A percentile compares a stretch with the other conserved stretches of the same genome.
Conservation (phyloP, 2,113 vertebrate genomes). For the Otolemur garnettii region DNA sequence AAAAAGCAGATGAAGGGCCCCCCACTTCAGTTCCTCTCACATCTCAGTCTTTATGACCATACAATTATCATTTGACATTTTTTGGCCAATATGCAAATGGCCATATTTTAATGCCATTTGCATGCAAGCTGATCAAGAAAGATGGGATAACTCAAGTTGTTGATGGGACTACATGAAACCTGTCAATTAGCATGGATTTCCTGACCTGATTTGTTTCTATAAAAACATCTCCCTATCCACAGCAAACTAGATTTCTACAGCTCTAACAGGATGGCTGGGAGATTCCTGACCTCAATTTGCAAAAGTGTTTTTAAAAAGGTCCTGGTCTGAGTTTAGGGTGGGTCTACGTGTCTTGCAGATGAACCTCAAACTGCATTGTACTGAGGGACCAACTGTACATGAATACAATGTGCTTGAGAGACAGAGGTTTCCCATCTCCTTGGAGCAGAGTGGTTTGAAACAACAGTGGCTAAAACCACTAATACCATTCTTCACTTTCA, state of each 20-base stretch:
- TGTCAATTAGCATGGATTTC: neutral
- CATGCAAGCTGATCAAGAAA: neutral
- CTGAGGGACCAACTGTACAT: neutral
- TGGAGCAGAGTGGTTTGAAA: neutral
- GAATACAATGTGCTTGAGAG: neutral
- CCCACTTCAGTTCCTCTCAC: neutral
- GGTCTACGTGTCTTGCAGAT: neutral
- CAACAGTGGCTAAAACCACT: neutral
- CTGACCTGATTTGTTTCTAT: neutral
- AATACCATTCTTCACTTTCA: neutral
- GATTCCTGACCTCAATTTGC: neutral
- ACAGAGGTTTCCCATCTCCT: neutral
- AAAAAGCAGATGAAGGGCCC: neutral
- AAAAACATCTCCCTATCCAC: neutral
- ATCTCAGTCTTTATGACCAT: neutral
- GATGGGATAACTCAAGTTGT: neutral
- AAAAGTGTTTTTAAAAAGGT: neutral
- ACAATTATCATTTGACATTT: neutral
- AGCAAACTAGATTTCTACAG: neutral
- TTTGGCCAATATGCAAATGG: no score
- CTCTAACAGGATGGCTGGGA: neutral
- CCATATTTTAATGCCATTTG: neutral
- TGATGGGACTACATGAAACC: neutral
- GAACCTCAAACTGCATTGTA: neutral
- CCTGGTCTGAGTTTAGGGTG: neutral